Percentiles rank a stretch among this genome's conserved stretches.
Evolutionary conservation across 2,888 invertebrate genomes (phyloP).

Genomic region (Sphecodes monilicornis): DNA sequence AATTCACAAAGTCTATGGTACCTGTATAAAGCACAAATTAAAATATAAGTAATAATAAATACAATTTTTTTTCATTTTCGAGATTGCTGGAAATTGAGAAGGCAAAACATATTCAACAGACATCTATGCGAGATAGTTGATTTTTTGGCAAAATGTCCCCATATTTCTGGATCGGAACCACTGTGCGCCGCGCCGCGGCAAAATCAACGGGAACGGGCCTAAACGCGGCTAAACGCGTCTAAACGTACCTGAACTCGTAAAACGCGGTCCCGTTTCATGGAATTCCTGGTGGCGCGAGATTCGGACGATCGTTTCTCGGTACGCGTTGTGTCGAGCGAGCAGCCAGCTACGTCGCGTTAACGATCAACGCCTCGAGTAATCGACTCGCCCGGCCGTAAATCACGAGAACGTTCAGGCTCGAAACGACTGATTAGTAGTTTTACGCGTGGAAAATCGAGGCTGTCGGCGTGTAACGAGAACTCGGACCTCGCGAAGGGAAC

Average conservation of each 20-base stretch:
- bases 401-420: conserved; percentile 1
- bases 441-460: conserved; percentile 5
- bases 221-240: conserved; percentile 25
- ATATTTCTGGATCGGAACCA: too few species aligned
- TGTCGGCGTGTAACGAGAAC: background rate
- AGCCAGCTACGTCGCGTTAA: conserved; percentile 25
- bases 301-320: conserved; percentile 11
- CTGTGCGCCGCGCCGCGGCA: too few species aligned
- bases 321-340: background rate
- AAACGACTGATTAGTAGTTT: conserved; percentile 22
- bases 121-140: too few species aligned
- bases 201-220: conserved; percentile 13
- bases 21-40: too few species aligned
- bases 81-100: too few species aligned
- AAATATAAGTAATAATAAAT: too few species aligned
- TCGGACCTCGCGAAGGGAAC: background rate
- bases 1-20: too few species aligned
- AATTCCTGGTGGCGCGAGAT: background rate
- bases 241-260: conserved; percentile 18
- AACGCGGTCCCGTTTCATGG: conserved; percentile 12
- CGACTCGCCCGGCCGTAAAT: conserved; percentile 28
- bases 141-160: too few species aligned
- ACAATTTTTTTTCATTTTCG: too few species aligned
- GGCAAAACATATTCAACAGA: too few species aligned
- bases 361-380: background rate